Base-by-base conservation (phyloP, 2,888 invertebrate species). In the Teleogryllus oceanicus region DNA sequence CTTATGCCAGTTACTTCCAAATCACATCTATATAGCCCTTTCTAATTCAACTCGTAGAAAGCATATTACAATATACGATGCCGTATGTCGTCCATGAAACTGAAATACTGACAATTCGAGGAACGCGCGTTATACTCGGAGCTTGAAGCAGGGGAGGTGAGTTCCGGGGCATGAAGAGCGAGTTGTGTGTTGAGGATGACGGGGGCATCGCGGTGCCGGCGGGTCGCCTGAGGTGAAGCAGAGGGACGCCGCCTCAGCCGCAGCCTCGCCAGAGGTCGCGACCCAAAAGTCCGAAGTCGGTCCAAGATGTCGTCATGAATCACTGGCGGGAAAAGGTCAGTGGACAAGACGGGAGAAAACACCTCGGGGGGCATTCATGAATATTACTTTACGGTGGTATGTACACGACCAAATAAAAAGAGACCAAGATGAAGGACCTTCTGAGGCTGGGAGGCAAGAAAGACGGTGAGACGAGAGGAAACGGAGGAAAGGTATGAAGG, bases 311-410 rank as follows among this genome's bases (percentile, higher is more conserved):
- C 62, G 62, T 62, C 62, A 62, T 62, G 62, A 62, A 62, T 62
- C 62, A 62, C 62, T 18, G 62, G 16, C 16, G 62, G 16, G 62
- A 62, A 62, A 62, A 62, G 62, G 62, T 62, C 62, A 62, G 62
- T 62, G 62, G 62, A 62, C 62, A 62, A 13, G 62, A 62, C 62
- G 16, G 62, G 62, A 62, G 62, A 62, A 62, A 62, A 62, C 62
- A 62, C 62, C 62, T n/a, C n/a, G 16, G n/a, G 62, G 62, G 62
- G n/a, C 62, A 62, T 62, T 62, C 62, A 62, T 62, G 62, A 62
- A 62, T 62, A 62, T 62, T 62, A 62, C 62, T 62, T 62, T 62
- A 62, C 62, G n/a, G 62, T n/a, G 62, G 62, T 18, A 62, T 62
- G 62, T 62, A 62, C 62, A 13, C 62, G n/a, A n/a, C 62, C n/a